Conservation (phyloP, 2,113 vertebrate genomes). For the Melanocharis versteri region DNA sequence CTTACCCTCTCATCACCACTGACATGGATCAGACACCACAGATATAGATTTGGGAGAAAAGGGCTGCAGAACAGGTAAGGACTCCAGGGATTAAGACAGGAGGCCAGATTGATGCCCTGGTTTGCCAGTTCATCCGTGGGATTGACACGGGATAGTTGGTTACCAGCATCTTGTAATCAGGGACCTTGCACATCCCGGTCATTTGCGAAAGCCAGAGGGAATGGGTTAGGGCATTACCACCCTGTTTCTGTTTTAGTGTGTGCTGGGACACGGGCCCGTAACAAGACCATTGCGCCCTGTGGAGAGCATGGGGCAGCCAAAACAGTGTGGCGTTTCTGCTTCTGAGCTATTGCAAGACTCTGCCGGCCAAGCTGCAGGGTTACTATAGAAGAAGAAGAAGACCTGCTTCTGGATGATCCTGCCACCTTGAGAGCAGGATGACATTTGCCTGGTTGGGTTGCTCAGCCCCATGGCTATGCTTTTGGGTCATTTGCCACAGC, state of each 20-base stretch:
- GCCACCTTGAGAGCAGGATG: neutral
- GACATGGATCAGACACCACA: neutral
- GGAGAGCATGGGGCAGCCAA: neutral
- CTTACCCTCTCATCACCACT: neutral
- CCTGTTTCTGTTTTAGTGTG: neutral
- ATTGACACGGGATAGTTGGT: neutral
- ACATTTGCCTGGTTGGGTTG: neutral
- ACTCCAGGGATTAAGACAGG: neutral
- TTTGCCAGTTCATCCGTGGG: neutral
- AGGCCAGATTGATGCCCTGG: rapidly evolving
- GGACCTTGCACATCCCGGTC: rapidly evolving
- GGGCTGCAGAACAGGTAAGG: neutral
- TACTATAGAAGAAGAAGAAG: neutral
- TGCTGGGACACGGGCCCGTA: neutral
- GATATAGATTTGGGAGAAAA: neutral
- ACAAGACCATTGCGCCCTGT: neutral
- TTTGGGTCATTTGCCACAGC: neutral
- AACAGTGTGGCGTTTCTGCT: neutral
- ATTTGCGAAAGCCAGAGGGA: neutral
- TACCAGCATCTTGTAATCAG: neutral
- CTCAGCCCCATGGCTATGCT: neutral
- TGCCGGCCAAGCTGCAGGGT: neutral
- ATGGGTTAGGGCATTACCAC: neutral
- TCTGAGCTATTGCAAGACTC: neutral
- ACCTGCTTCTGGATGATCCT: neutral